These are phyloP conservation scores for Nycticebus coucang DNA, from an alignment of 2,113 vertebrate genomes.

Conservation along the genomic window DNA sequence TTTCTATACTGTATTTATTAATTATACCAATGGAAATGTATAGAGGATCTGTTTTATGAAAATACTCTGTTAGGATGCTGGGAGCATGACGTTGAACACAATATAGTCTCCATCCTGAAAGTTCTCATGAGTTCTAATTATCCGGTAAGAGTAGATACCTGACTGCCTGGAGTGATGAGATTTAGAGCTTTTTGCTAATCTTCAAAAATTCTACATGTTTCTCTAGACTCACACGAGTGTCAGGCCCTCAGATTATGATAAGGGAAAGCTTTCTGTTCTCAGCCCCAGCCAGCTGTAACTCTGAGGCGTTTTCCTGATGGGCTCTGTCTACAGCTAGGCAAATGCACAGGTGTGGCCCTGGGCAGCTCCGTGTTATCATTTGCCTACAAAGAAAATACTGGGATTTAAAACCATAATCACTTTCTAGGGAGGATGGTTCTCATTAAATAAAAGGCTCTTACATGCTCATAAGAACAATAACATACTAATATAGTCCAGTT, in stretches of 20 bases:
- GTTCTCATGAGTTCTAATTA: not conserved
- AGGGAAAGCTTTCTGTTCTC: not conserved
- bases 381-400: no score
- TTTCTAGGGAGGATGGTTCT: not conserved
- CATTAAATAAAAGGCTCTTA: not conserved
- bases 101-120: not conserved
- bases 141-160: not conserved
- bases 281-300: not conserved
- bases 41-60: not conserved
- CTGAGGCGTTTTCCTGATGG: not conserved
- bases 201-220: not conserved
- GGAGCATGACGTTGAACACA: not conserved
- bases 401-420: not conserved
- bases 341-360: accelerated
- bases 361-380: no score
- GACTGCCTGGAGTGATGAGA: no score
- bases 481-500: no score
- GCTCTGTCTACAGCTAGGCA: not conserved
- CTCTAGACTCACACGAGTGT: not conserved
- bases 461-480: no score
- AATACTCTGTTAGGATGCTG: not conserved
- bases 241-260: not conserved
- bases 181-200: not conserved
- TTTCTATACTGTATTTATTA: not conserved
- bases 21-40: not conserved